phyloP scores from a whole-genome alignment of 2,888 invertebrate genomes.

The Brenthis ino region DNA sequence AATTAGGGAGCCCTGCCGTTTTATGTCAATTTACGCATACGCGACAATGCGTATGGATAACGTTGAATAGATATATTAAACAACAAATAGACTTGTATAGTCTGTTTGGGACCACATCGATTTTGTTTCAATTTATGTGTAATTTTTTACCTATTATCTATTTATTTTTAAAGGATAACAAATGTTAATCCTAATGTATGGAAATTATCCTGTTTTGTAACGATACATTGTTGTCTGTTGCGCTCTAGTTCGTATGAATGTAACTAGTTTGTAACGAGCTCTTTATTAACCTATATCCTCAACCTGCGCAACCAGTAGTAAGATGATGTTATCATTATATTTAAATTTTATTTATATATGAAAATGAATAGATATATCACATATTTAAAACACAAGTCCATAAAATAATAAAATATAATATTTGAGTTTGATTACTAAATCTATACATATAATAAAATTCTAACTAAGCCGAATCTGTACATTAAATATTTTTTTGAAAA shows the following conservation, averaged over 20 bases:
- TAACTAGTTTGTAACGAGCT: conserved; percentile 47
- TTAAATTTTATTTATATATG: conserved; percentile 1
- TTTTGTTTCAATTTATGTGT: too few relatives aligned
- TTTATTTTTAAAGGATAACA: neutral
- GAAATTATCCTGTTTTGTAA: conserved; percentile 9
- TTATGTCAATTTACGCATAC: conserved; percentile 68
- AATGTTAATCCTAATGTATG: neutral
- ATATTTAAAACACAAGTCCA: neutral
- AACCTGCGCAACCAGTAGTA: conserved; percentile 8
- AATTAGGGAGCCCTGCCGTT: conserved; percentile 62
- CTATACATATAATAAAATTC: too few relatives aligned
- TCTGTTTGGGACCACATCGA: too few relatives aligned
- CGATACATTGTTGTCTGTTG: conserved; percentile 39
- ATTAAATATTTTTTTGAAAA: too few relatives aligned
- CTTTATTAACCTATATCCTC: conserved; percentile 39
- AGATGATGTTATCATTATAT: conserved; percentile 4
- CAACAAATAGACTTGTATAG: too few relatives aligned
- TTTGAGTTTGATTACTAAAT: neutral
- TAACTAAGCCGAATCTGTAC: too few relatives aligned
- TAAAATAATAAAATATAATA: neutral
- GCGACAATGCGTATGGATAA: conserved; percentile 59
- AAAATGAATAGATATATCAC: too few relatives aligned
- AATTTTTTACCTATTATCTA: too few relatives aligned
- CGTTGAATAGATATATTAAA: too few relatives aligned
- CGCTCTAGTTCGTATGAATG: conserved; percentile 54